A percentile compares a stretch with the other conserved stretches of the same genome.
Conservation (phyloP, 1,140 invertebrate species). For the Mylabris phalerata region DNA sequence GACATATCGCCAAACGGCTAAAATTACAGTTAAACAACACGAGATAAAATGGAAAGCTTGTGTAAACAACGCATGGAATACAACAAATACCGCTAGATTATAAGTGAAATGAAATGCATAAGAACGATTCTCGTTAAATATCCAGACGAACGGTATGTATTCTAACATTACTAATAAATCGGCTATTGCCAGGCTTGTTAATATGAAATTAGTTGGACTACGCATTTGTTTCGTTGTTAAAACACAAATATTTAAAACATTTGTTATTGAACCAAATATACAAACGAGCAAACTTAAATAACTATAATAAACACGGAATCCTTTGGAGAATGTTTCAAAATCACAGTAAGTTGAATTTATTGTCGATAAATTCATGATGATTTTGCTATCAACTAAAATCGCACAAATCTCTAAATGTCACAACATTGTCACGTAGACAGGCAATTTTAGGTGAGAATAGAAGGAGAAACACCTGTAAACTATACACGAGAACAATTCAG, state of each 20-base stretch:
- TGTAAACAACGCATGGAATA: slow-evolving; percentile 77
- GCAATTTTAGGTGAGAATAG: background rate
- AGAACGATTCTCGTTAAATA: slow-evolving; percentile 49
- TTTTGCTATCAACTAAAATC: background rate
- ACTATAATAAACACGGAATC: slow-evolving; percentile 56
- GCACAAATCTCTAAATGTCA: background rate
- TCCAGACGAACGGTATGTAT: slow-evolving; percentile 85
- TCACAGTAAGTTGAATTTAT: slow-evolving; percentile 39
- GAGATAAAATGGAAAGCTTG: slow-evolving; percentile 87
- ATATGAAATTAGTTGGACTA: slow-evolving; percentile 76
- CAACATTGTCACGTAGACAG: background rate
- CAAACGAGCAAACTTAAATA: slow-evolving; percentile 75
- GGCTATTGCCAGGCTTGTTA: slow-evolving; percentile 83
- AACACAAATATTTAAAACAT: slow-evolving; percentile 91
- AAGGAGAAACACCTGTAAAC: no score
- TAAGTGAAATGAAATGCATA: slow-evolving; percentile 58
- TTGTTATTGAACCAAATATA: slow-evolving; percentile 85
- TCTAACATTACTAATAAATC: slow-evolving; percentile 90
- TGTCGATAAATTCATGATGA: background rate
- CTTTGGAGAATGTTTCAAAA: slow-evolving; percentile 42
- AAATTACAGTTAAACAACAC: slow-evolving; percentile 83
- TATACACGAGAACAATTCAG: no score
- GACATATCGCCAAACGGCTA: slow-evolving; percentile 90
- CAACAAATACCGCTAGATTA: slow-evolving; percentile 70
- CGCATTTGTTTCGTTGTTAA: slow-evolving; percentile 83